Percentiles rank a stretch among this genome's conserved stretches.
Conservation (phyloP, 2,113 vertebrate genomes). For the Orthochromis indermauri region DNA sequence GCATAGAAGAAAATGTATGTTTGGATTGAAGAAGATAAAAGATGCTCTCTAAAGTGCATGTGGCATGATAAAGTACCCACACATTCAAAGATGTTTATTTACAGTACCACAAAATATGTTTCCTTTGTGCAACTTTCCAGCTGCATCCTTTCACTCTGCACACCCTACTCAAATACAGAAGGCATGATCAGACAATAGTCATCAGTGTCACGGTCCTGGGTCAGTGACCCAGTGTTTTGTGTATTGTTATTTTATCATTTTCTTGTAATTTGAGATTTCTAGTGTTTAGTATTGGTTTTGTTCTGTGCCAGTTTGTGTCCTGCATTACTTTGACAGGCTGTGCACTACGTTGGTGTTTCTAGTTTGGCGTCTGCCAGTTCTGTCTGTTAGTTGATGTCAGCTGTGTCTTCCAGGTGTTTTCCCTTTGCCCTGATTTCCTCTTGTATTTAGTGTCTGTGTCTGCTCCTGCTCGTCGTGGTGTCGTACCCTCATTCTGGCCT, state of each 20-base stretch:
- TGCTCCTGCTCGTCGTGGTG: not conserved
- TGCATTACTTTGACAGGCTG: not conserved
- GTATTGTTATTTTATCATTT: not conserved
- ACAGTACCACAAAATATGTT: not conserved
- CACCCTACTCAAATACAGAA: not conserved
- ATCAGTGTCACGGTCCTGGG: not conserved
- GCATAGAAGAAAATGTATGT: not conserved
- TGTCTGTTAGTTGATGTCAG: not conserved
- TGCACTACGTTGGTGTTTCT: not conserved
- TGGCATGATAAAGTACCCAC: not conserved
- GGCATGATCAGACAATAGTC: not conserved
- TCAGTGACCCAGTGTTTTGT: not conserved
- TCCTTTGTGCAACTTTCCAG: not conserved
- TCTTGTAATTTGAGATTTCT: not conserved
- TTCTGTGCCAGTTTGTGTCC: not conserved
- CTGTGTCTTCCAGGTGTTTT: not conserved
- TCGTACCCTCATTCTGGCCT: accelerated
- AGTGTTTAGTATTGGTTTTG: not conserved
- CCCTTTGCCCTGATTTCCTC: not conserved
- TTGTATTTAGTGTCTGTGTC: not conserved
- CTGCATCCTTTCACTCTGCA: not conserved
- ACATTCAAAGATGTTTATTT: not conserved
- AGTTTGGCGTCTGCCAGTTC: not conserved
- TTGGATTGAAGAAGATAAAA: not conserved
- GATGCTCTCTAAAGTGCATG: not conserved